These are phyloP conservation scores for Hippopotamus amphibius DNA, from an alignment of 2,113 vertebrate species.

Conservation along the genomic window DNA sequence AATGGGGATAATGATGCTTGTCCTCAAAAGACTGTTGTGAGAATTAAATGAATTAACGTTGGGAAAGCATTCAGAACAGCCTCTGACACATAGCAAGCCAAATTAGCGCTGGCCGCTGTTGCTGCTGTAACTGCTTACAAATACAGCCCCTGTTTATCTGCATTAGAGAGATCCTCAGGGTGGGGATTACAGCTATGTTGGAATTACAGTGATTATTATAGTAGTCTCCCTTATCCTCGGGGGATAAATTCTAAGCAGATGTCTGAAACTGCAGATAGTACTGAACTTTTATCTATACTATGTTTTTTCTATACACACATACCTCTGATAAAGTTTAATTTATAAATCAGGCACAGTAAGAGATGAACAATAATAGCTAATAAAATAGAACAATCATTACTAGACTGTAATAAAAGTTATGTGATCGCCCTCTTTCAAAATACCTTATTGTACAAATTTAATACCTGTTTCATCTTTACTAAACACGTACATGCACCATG, in stretches of 20 bases:
- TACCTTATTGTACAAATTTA: not conserved
- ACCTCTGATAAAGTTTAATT: not conserved
- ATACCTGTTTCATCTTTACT: not conserved
- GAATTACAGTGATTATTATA: not conserved
- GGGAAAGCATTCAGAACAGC: constrained; percentile 23
- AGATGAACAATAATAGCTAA: not conserved
- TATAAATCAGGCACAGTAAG: not conserved
- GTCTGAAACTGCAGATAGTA: not conserved
- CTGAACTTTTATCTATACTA: not conserved
- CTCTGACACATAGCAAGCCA: not conserved
- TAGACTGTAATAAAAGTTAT: not conserved
- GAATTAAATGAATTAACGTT: not conserved
- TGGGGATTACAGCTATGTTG: not conserved
- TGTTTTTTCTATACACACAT: not conserved
- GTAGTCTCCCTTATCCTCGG: not conserved
- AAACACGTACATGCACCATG: not conserved
- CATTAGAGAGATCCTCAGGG: not conserved
- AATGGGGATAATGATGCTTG: not conserved
- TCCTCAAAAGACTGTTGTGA: not conserved
- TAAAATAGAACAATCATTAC: not conserved
- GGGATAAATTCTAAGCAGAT: not conserved
- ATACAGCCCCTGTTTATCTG: not conserved
- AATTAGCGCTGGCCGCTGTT: not conserved
- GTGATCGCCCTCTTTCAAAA: not conserved
- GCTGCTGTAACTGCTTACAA: not conserved